phyloP scores from a whole-genome alignment of 1,140 invertebrate genomes.

The Micrasema minimum region DNA sequence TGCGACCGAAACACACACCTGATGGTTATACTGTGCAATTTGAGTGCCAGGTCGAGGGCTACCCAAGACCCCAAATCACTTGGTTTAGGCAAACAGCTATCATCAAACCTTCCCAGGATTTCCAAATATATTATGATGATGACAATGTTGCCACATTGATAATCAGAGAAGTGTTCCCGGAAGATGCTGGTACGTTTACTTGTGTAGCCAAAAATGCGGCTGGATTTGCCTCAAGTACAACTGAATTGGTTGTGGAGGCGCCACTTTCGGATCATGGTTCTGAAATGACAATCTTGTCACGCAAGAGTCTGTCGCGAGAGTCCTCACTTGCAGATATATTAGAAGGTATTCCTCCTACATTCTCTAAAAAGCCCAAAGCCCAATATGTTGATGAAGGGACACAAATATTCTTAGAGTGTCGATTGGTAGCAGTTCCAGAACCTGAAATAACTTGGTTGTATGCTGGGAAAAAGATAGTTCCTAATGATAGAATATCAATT shows the following conservation, averaged over 20 bases:
- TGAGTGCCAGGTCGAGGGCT: slow-evolving; percentile 89
- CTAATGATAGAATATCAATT: slow-evolving; percentile 74
- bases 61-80: slow-evolving; percentile 89
- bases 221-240: slow-evolving; percentile 92
- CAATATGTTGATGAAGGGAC: slow-evolving; percentile 84
- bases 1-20: slow-evolving; percentile 83
- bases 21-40: slow-evolving; percentile 92
- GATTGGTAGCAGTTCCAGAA: slow-evolving; percentile 89
- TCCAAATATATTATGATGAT: slow-evolving; percentile 93
- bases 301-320: slow-evolving; percentile 86
- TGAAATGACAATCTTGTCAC: slow-evolving; percentile 80
- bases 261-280: slow-evolving; percentile 90
- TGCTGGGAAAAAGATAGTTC: slow-evolving; percentile 78
- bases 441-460: slow-evolving; percentile 88
- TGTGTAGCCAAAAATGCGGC: slow-evolving; percentile 95
- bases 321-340: slow-evolving; percentile 90
- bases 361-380: slow-evolving; percentile 86
- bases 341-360: slow-evolving; percentile 93
- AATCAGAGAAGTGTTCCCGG: slow-evolving; percentile 95
- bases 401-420: slow-evolving; percentile 84
- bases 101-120: slow-evolving; percentile 89
- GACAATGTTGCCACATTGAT: slow-evolving; percentile 92
- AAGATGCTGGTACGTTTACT: slow-evolving; percentile 96
- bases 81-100: slow-evolving; percentile 95
- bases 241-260: slow-evolving; percentile 88